Percentiles rank a stretch among this genome's conserved stretches.
phyloP scores from a whole-genome alignment of 2,888 invertebrate species.

The Cheilosia urbana region DNA sequence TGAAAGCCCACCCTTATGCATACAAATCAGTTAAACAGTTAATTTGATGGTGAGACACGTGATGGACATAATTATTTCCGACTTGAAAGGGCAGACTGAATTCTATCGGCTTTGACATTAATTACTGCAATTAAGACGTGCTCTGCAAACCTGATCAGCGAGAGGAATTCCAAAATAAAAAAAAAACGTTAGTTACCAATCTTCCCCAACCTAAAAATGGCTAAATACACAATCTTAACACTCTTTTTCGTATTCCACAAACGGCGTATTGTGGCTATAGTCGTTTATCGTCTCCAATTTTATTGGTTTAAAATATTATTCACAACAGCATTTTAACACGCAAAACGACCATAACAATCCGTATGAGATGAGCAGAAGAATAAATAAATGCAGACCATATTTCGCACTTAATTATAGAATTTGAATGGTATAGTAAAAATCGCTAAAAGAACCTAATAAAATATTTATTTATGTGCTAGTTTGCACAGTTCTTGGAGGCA shows the following conservation, averaged over 20 bases:
- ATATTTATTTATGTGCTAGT: neutral
- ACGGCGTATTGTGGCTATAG: neutral
- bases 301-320: neutral
- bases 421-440: constrained; percentile 5
- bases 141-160: neutral
- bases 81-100: neutral
- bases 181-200: neutral
- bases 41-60: neutral
- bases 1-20: constrained; percentile 1
- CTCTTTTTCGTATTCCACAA: neutral
- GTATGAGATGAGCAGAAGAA: neutral
- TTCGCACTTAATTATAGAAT: constrained; percentile 11
- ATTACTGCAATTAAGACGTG: constrained; percentile 3
- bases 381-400: neutral
- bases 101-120: constrained; percentile 5
- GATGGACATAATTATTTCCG: constrained; percentile 6
- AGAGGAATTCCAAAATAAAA: neutral
- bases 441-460: neutral
- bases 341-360: neutral
- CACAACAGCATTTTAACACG: neutral
- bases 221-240: too few relatives aligned
- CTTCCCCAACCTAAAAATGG: neutral
- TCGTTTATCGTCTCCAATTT: neutral
- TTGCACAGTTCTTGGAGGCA: too few relatives aligned
- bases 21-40: constrained; percentile 27